Conservation (phyloP, 2,797 vertebrate genomes). For the Ctenochaetus hawaiiensis region DNA sequence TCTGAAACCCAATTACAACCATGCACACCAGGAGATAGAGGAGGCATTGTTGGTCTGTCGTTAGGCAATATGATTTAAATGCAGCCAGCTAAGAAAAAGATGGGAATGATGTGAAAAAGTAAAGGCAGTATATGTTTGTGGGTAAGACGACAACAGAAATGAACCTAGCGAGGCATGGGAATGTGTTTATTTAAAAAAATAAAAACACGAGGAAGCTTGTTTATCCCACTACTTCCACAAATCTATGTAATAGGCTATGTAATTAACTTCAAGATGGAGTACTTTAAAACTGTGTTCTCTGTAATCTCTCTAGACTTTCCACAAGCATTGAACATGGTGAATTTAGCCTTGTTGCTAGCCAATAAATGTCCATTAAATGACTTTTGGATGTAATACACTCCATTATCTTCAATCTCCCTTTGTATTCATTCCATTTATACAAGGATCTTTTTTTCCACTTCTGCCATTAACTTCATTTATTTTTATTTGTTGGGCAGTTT, state of each 20-base stretch:
- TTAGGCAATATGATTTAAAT: constrained; percentile 32
- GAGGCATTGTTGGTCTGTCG: constrained; percentile 49
- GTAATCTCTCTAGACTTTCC: constrained; percentile 44
- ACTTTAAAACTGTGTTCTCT: constrained; percentile 45
- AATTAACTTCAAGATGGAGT: constrained; percentile 17
- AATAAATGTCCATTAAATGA: constrained; percentile 42
- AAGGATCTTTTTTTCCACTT: constrained; percentile 31
- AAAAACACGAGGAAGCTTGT: not conserved
- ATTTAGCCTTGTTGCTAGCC: constrained; percentile 39
- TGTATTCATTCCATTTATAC: constrained; percentile 27
- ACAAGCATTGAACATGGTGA: constrained; percentile 28
- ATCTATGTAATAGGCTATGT: constrained; percentile 25
- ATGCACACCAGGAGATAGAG: constrained; percentile 45
- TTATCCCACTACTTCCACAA: constrained; percentile 22
- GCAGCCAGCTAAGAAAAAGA: constrained; percentile 29
- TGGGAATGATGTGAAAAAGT: constrained; percentile 16
- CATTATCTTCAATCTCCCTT: constrained; percentile 46
- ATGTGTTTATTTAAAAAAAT: constrained; percentile 9
- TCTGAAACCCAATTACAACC: constrained; percentile 49
- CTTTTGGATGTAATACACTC: constrained; percentile 30
- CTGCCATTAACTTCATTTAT: constrained; percentile 25
- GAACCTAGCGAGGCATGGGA: constrained; percentile 28
- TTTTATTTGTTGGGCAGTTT: constrained; percentile 41
- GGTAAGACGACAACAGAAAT: constrained; percentile 19
- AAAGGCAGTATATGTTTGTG: constrained; percentile 48